Evolutionary conservation across 2,113 vertebrate genomes (phyloP).

Genomic region (Rhinogobius similis): DNA sequence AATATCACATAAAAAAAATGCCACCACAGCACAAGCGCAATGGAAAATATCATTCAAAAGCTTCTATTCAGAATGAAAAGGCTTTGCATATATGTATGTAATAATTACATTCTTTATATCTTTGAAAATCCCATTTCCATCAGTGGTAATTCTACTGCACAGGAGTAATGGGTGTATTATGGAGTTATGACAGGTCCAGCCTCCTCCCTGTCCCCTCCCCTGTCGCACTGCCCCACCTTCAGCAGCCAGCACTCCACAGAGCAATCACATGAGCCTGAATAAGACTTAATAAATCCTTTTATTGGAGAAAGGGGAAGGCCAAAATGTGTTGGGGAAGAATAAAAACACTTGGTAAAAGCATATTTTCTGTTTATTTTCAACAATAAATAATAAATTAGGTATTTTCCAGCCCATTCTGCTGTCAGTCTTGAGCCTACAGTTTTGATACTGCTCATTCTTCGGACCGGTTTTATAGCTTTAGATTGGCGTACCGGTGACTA

Average conservation of each 20-base stretch:
- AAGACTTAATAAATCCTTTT: conserved; percentile 63
- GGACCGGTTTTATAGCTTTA: too few relatives aligned
- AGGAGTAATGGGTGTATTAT: conserved; percentile 80
- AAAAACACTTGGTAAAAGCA: neutral
- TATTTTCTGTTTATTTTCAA: neutral
- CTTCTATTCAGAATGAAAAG: conserved; percentile 56
- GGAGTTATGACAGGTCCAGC: conserved; percentile 73
- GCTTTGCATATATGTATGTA: conserved; percentile 79
- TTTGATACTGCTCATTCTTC: too few relatives aligned
- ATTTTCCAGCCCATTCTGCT: neutral
- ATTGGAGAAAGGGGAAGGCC: conserved; percentile 50
- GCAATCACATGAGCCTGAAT: conserved; percentile 63
- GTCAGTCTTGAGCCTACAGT: too few relatives aligned
- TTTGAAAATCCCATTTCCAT: conserved; percentile 80
- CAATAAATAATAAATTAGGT: neutral
- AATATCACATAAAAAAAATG: neutral
- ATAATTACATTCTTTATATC: conserved; percentile 81
- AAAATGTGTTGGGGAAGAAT: conserved; percentile 23
- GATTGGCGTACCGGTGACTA: too few relatives aligned
- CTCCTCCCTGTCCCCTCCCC: conserved; percentile 51
- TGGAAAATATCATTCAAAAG: conserved; percentile 54
- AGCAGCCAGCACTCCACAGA: conserved; percentile 59
- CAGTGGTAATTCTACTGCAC: conserved; percentile 73
- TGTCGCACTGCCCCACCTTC: conserved; percentile 20
- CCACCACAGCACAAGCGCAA: conserved; percentile 4